Evolutionary conservation across 2,113 vertebrate species (phyloP).

Genomic region (Ceyx melanurus): DNA sequence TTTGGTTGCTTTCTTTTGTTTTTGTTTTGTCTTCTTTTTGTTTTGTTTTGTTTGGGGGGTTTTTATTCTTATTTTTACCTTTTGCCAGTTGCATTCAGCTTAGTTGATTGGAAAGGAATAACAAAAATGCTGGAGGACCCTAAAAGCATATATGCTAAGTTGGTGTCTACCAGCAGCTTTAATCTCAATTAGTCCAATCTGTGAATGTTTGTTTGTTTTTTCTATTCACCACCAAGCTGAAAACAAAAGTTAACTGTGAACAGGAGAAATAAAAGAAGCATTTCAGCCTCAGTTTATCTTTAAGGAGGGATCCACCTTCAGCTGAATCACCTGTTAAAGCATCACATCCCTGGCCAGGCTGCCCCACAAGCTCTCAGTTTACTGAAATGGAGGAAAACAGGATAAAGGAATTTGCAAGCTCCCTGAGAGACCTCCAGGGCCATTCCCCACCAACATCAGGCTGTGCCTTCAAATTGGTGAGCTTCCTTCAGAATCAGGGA

Average conservation of each 20-base stretch:
- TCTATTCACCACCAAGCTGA: constrained; percentile 46
- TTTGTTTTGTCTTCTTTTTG: background rate
- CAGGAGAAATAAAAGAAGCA: constrained; percentile 20
- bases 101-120: constrained; percentile 44
- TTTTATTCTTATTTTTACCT: background rate
- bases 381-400: background rate
- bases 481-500: background rate
- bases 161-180: constrained; percentile 41
- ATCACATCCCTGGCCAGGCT: background rate
- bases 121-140: background rate
- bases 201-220: constrained; percentile 40
- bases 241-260: constrained; percentile 54
- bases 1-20: no score
- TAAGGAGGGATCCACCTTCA: constrained; percentile 15
- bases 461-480: background rate
- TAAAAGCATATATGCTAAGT: background rate
- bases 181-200: constrained; percentile 49
- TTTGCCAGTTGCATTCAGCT: background rate
- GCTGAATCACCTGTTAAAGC: background rate
- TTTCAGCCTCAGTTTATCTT: constrained; percentile 51
- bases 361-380: background rate
- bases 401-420: background rate
- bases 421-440: background rate
- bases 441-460: background rate
- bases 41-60: no score